Percentiles rank a stretch among this genome's conserved stretches.
Conservation (phyloP, 2,113 vertebrate genomes). For the Panthera tigris region DNA sequence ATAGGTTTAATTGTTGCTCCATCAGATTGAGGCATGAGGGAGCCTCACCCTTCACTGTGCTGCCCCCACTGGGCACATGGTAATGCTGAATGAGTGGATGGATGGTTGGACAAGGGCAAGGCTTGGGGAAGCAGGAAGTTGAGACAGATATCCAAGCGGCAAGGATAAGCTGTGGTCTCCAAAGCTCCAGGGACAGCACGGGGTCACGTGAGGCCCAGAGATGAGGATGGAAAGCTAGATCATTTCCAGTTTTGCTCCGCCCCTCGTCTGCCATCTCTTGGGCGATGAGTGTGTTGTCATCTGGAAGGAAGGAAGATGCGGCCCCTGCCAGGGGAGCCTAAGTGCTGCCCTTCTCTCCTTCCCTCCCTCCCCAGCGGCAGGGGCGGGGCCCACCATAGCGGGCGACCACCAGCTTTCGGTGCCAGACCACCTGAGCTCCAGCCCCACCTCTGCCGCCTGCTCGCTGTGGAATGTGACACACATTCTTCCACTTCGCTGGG, state of each 20-base stretch:
- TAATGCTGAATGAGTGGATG: neutral
- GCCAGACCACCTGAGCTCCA: neutral
- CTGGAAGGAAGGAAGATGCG: neutral
- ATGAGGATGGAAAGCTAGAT: neutral
- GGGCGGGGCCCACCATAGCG: rapidly evolving
- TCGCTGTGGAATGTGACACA: neutral
- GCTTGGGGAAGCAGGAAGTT: neutral
- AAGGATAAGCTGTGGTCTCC: neutral
- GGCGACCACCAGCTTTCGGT: neutral
- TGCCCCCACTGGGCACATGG: neutral
- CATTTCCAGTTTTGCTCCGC: neutral
- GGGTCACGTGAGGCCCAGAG: neutral
- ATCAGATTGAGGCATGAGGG: neutral
- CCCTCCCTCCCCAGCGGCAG: neutral
- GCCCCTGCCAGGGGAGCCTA: neutral
- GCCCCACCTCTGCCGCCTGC: neutral
- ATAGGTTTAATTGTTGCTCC: neutral
- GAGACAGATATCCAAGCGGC: neutral
- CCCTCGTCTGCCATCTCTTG: neutral
- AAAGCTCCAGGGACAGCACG: neutral
- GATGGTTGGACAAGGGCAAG: neutral
- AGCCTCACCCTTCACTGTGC: neutral
- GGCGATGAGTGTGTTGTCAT: neutral
- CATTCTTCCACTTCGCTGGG: rapidly evolving
- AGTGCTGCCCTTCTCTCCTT: neutral